phyloP scores from a whole-genome alignment of 2,888 invertebrate genomes.

The Drymonia ruficornis region DNA sequence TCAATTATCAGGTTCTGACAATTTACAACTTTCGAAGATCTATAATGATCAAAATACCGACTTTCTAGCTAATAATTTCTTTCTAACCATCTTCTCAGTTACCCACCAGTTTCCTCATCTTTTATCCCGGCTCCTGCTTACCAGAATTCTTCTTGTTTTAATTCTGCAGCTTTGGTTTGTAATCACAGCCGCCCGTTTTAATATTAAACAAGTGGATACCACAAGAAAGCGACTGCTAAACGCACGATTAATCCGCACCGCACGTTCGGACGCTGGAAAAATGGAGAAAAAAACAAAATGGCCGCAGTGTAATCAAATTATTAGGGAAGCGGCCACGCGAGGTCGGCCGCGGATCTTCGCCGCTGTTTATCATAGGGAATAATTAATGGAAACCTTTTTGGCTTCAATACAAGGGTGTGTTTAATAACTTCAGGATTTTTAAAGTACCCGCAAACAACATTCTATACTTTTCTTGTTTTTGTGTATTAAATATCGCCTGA shows the following conservation, averaged over 20 bases:
- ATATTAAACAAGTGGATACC: constrained; percentile 46
- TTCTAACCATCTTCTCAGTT: no score
- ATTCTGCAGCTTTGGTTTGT: constrained; percentile 27
- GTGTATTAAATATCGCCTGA: no score
- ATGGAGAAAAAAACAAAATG: constrained; percentile 51
- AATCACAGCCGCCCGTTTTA: constrained; percentile 43
- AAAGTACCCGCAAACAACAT: no score
- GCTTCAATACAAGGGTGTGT: background rate
- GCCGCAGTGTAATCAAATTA: constrained; percentile 67
- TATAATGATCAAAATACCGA: no score
- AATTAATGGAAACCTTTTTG: constrained; percentile 58
- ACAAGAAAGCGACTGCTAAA: constrained; percentile 41
- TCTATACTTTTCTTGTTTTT: no score
- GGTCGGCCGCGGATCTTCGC: constrained; percentile 54
- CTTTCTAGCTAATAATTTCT: no score
- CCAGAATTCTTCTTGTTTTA: no score
- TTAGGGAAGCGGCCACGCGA: constrained; percentile 58
- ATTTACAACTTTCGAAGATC: no score
- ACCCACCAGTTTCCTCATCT: no score
- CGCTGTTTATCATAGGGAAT: constrained; percentile 66
- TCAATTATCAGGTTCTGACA: no score
- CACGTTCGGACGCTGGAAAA: constrained; percentile 32
- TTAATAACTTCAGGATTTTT: background rate
- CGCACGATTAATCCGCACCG: constrained; percentile 54
- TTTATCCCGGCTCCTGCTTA: no score